Conservation (phyloP, 2,888 invertebrate genomes). For the Ditula angustiorana region DNA sequence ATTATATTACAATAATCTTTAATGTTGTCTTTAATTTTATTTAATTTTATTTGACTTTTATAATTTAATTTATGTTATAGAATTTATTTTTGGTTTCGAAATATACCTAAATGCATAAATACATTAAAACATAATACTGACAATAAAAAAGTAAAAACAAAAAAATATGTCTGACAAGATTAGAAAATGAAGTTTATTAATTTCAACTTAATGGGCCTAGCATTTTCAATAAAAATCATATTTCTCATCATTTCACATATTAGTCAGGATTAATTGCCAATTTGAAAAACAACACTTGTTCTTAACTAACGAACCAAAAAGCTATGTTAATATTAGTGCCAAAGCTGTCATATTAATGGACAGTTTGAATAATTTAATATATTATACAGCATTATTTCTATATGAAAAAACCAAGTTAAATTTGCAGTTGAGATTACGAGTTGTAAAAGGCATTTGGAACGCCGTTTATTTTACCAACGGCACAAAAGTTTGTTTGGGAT, state of each 20-base stretch:
- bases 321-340: conserved; percentile 31
- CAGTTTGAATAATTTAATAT: conserved; percentile 29
- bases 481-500: too few relatives aligned
- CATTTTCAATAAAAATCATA: neutral
- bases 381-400: conserved; percentile 22
- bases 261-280: conserved; percentile 2
- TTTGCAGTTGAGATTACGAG: neutral
- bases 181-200: neutral
- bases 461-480: neutral
- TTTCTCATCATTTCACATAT: neutral
- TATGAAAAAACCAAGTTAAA: conserved; percentile 5
- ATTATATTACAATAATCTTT: too few relatives aligned
- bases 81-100: too few relatives aligned
- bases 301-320: conserved; percentile 21
- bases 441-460: neutral
- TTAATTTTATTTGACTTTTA: too few relatives aligned
- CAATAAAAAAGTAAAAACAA: too few relatives aligned
- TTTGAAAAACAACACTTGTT: conserved; percentile 24
- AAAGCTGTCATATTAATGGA: conserved; percentile 30
- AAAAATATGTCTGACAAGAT: too few relatives aligned
- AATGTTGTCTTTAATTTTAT: too few relatives aligned
- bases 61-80: too few relatives aligned
- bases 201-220: neutral
- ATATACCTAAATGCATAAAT: too few relatives aligned
- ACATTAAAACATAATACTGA: too few relatives aligned